Base-by-base conservation (phyloP, 1,140 invertebrate species). In the Helicoverpa zea region DNA sequence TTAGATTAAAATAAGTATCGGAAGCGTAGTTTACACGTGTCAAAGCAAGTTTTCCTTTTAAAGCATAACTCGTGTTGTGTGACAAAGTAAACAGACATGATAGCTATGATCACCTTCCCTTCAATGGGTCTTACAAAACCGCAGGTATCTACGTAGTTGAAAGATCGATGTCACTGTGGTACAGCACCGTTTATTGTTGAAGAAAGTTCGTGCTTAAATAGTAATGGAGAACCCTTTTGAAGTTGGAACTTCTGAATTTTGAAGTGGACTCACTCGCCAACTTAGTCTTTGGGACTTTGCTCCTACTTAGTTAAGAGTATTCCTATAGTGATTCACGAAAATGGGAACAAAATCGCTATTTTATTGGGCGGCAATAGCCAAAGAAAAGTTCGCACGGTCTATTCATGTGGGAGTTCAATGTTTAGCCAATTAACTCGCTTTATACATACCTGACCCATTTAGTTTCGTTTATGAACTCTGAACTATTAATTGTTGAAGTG, bases 181-280 rank as follows among this genome's bases (percentile, higher is more conserved):
- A 29, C 51, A 23, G n/a, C 52, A 63, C 64, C 43, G 70, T 73
- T 63, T 52, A 59, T 63, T 59, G 68, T 64, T 54, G 49, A 13
- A 54, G 58, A 76, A 76, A 52, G 43, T 76, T 59, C 73, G 43
- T 59, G 58, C 74, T 70, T 77, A 81, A 78, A 81, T 81, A 81
- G 74, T 77, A 81, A 81, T 56, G 80, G 80, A 77, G 56, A 70
- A 56, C 74, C 76, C 72, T 47, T 75, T 72, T 77, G 64, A 73
- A 81, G 74, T 66, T 14, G 58, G 78, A 81, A 81, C 80, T 81
- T 81, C 74, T 68, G 58, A 80, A 80, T 80, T 73, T 80, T 73
- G 66, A 81, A 76, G 73, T 81, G 74, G 80, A 77, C 73, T 76
- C 74, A 59, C 66, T 78, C 66, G 56, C 54, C 30, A 81, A 81